phyloP scores from a whole-genome alignment of 2,113 vertebrate species.

The Phrynosoma platyrhinos region DNA sequence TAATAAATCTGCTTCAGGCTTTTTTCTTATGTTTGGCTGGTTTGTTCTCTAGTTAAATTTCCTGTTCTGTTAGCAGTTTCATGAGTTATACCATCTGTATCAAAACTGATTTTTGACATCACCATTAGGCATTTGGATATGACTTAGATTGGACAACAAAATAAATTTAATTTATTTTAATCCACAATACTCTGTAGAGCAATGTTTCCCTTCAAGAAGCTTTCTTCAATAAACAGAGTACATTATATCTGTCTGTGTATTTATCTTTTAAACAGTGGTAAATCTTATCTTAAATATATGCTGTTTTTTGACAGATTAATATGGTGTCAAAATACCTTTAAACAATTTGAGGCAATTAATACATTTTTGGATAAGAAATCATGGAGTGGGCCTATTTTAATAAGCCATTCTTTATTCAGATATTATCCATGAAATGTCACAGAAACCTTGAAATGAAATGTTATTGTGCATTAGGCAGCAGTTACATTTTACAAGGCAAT shows the following conservation, averaged over 20 bases:
- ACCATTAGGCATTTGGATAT: not conserved
- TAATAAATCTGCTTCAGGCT: not conserved
- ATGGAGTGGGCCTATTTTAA: conserved; percentile 23
- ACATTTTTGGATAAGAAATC: conserved; percentile 33
- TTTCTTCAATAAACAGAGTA: not conserved
- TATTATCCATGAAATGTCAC: conserved; percentile 27
- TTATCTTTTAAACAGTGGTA: not conserved
- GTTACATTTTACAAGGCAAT: conserved; percentile 61
- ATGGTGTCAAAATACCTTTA: conserved; percentile 23
- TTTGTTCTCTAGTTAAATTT: not conserved
- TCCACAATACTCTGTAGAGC: not conserved
- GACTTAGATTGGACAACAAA: not conserved
- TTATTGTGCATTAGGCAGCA: conserved; percentile 57
- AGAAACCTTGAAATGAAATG: conserved; percentile 59
- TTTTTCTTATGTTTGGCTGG: not conserved
- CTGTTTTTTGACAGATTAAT: conserved; percentile 7
- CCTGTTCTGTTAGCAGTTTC: not conserved
- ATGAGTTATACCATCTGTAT: not conserved
- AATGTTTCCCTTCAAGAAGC: not conserved
- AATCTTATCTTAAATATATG: not conserved
- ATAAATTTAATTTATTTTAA: not conserved
- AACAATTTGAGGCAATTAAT: conserved; percentile 16
- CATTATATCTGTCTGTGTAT: not conserved
- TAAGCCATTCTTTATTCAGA: conserved; percentile 60
- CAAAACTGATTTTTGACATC: not conserved